Base-by-base conservation (phyloP, 2,797 vertebrate species). In the Simalia tracyae region DNA sequence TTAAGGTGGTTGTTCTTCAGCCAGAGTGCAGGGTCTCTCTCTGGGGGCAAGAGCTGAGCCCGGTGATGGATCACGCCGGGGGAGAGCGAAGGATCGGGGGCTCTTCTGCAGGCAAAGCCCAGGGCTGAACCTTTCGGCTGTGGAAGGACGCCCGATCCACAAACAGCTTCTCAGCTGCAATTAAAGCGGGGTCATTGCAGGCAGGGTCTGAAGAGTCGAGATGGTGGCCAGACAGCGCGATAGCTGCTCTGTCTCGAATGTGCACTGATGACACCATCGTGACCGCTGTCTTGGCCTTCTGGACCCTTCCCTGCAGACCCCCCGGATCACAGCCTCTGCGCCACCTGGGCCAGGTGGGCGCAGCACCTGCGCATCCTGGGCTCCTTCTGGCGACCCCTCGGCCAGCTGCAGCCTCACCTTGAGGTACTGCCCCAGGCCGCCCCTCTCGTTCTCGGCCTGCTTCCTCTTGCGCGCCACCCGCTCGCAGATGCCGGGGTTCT, bases 391-490 rank as follows among this genome's bases (percentile, higher is more conserved):
- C 5, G 12, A 28, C 0, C 1, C 66, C 17, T 46, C 17, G 4
- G 12, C n/a, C 66, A 31, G n/a, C 66, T 2, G 1, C 8, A 3
- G 9, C 0, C 89, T 57, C 91, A 97, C 96, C 92, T 96, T 95
- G 84, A 96, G 86, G 28, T 57, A 94, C n/a, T 81, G 1, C 5
- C 92, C 2, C 89, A 96, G 88, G 10, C 56, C 84, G 66, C 89
- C 90, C 63, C 87, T 86, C 89, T 96, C 91, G 2, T 94, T 91
- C 85, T 95, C 89, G 0, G 5, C 15, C 91, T 95, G 86, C 54
- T 96, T 96, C 24, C 92, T 84, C 92, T 91, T 94, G 24, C 93
- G 89, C n/a, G 96, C 15, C 57, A 87, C 76, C 36, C 90, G 93
- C 91, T 94, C 36, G 0, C 92, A 94, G 87, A 94, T 64, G 54